These are phyloP conservation scores for Tinea trinotella DNA, from an alignment of 2,888 invertebrate genomes.

Conservation along the genomic window DNA sequence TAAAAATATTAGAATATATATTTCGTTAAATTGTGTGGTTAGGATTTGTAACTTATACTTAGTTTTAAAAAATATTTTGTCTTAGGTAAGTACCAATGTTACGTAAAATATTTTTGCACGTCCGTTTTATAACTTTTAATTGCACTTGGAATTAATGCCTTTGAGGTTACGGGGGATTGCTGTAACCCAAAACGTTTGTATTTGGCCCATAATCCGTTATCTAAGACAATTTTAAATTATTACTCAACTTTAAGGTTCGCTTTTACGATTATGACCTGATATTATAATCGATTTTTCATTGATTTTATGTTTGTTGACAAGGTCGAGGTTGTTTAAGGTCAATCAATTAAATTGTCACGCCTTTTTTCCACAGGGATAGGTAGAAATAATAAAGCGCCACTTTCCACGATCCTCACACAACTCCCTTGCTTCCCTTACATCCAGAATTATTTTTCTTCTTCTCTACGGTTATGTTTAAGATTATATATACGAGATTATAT, in stretches of 20 bases:
- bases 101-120: conserved; percentile 31
- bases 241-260: background rate
- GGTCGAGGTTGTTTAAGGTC: background rate
- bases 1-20: too few relatives aligned
- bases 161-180: background rate
- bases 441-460: too few relatives aligned
- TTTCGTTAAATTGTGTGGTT: too few relatives aligned
- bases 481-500: too few relatives aligned
- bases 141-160: conserved; percentile 51
- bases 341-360: too few relatives aligned
- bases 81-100: conserved; percentile 16
- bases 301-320: background rate
- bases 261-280: conserved; percentile 1
- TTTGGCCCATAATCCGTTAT: background rate
- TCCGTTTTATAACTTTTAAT: conserved; percentile 49
- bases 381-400: too few relatives aligned
- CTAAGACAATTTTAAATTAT: background rate
- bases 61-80: too few relatives aligned
- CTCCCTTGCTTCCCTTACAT: too few relatives aligned
- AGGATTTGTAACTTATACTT: too few relatives aligned
- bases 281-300: background rate
- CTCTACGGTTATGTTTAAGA: too few relatives aligned
- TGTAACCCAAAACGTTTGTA: background rate
- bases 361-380: too few relatives aligned
- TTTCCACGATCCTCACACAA: too few relatives aligned